These are phyloP conservation scores for Thymelicus lineola DNA, from an alignment of 2,888 invertebrate genomes.

Conservation along the genomic window DNA sequence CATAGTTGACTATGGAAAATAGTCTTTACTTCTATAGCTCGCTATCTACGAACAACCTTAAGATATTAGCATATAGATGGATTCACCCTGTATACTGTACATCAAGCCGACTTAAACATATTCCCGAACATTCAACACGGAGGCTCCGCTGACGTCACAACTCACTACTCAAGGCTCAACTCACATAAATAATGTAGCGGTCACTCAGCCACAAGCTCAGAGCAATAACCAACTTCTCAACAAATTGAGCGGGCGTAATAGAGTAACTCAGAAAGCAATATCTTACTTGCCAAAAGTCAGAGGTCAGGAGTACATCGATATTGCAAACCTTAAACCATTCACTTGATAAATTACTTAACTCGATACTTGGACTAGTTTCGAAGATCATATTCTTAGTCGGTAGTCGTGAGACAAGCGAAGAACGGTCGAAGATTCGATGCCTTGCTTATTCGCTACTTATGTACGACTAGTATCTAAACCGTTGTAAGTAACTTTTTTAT, in stretches of 20 bases:
- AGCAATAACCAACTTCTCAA: constrained; percentile 31
- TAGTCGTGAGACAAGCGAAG: not conserved
- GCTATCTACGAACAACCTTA: not conserved
- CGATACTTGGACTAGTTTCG: not conserved
- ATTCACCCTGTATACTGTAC: not conserved
- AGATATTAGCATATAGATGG: constrained; percentile 4
- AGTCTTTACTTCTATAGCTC: not conserved
- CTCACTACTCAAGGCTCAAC: constrained; percentile 1
- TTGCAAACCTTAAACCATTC: constrained; percentile 15
- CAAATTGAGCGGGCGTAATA: constrained; percentile 33
- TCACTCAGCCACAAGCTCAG: constrained; percentile 25
- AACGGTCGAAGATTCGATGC: too few species aligned
- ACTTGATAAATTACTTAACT: constrained; percentile 18
- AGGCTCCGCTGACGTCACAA: constrained; percentile 13
- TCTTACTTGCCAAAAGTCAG: constrained; percentile 28
- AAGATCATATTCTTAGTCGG: not conserved
- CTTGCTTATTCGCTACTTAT: too few species aligned
- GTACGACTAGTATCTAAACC: too few species aligned
- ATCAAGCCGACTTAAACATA: constrained; percentile 11
- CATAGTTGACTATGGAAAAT: too few species aligned
- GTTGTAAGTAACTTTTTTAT: too few species aligned
- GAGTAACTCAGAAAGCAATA: constrained; percentile 31
- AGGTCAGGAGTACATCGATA: constrained; percentile 1
- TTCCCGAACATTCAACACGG: constrained; percentile 15
- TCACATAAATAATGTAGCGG: constrained; percentile 32